Evolutionary conservation across 2,797 vertebrate species (phyloP).

Genomic region (Strix occidentalis): DNA sequence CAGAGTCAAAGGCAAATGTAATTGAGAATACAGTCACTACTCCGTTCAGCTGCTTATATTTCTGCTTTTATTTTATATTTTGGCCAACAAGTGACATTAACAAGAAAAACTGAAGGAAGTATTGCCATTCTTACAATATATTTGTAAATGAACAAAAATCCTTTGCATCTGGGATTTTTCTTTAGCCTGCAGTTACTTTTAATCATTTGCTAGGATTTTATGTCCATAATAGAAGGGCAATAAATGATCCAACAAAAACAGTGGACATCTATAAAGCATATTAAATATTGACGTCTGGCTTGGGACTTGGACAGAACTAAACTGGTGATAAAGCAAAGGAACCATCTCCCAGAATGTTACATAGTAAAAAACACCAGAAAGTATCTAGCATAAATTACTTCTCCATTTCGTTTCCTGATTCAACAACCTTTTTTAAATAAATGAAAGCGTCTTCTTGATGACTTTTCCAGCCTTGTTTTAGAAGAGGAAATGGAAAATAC

Average conservation of each 20-base stretch:
- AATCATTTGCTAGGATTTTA: background rate
- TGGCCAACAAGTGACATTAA: background rate
- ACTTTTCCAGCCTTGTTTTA: conserved; percentile 73
- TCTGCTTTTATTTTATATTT: background rate
- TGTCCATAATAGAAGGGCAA: background rate
- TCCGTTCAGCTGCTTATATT: background rate
- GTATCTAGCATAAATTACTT: conserved; percentile 67
- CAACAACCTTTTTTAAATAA: conserved; percentile 66
- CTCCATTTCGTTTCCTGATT: conserved; percentile 73
- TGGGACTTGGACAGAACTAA: background rate
- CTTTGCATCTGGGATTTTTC: background rate
- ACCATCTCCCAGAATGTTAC: background rate
- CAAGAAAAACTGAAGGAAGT: background rate
- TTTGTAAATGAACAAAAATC: background rate
- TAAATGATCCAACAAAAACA: background rate
- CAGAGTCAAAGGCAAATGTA: background rate
- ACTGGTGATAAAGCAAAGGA: conserved; percentile 36
- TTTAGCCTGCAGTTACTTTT: background rate
- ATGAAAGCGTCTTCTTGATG: conserved; percentile 69
- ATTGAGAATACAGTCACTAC: background rate
- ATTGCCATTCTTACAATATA: background rate
- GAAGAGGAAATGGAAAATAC: conserved; percentile 71
- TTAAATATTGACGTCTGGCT: background rate
- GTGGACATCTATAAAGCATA: background rate
- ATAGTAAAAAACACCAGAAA: conserved; percentile 10